Base-by-base conservation (phyloP, 2,888 invertebrate genomes). In the Caenorhabditis japonica region DNA sequence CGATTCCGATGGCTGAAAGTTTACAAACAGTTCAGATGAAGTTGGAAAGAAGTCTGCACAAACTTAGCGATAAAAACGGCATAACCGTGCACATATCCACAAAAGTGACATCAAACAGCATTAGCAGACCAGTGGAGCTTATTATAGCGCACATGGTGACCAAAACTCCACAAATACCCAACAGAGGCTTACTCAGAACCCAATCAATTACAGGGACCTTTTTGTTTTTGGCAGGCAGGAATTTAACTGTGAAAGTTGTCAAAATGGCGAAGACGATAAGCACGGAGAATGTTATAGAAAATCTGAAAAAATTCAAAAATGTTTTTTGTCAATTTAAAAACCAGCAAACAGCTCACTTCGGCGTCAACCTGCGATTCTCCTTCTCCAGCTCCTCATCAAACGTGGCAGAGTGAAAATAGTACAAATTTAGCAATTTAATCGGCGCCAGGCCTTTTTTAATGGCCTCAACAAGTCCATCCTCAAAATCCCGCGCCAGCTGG, bases 71-170 rank as follows among this genome's bases (percentile, higher is more conserved):
- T 70, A 95, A 91, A 88, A 95, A 95, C 5, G 95, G 95, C 15
- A 95, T 94, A 0, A 95, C 95, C 84, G 94, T 91, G 89, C 95
- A 95, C 83, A 95, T 93, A 64, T 95, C 95, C 86, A 95, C 95
- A 88, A 95, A 95, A 78, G 94, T 94, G 71, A 95, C 92, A 27
- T 94, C 94, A 77, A 93, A 90, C 88, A 95, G 94, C 89, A 94
- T 92, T 81, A 94, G 93, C 61, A 94, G 90, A 4, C 95, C 95
- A 84, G 95, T 95, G 0, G 94, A 94, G 0, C 94, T 93, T 23
- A 92, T 90, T 0, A 94, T 94, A 2, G 94, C 95, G 92, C 95
- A 80, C 21, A 84, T 49, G 4, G 85, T 84, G 5, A 77, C 75
- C 8, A 80, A 52, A 17, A 82, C 82, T 44, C 82, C 82, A 46